Evolutionary conservation across 1,140 invertebrate genomes (phyloP).

Genomic region (Drosophila ananassae): DNA sequence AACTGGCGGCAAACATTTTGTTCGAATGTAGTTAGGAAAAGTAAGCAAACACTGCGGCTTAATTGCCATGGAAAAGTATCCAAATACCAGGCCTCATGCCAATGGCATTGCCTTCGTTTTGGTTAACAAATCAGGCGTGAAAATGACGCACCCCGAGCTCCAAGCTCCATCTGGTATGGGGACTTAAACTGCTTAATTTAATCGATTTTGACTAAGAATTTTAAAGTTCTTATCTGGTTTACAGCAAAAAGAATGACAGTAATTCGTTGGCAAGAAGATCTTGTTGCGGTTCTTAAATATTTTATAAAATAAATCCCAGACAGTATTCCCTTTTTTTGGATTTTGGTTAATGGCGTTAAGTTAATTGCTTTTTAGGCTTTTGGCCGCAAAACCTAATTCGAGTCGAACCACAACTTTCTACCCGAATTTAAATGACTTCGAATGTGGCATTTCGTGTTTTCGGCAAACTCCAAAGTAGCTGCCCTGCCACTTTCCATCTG

Average conservation of each 20-base stretch:
- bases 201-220: conserved; percentile 48
- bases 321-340: conserved; percentile 9
- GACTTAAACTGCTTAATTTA: conserved; percentile 51
- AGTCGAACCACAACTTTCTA: conserved; percentile 34
- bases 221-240: conserved; percentile 59
- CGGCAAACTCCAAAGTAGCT: conserved; percentile 15
- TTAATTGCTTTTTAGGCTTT: conserved; percentile 45
- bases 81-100: conserved; percentile 39
- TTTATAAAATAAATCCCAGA: background rate
- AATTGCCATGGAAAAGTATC: conserved; percentile 51
- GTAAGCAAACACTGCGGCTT: conserved; percentile 37
- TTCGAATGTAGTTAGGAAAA: conserved; percentile 18
- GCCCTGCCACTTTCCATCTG: conserved; percentile 6
- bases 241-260: conserved; percentile 5
- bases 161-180: background rate
- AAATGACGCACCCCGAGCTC: conserved; percentile 40
- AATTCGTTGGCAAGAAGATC: conserved; percentile 20
- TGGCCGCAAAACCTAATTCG: conserved; percentile 34
- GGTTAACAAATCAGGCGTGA: conserved; percentile 58
- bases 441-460: conserved; percentile 37
- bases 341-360: conserved; percentile 35
- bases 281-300: background rate
- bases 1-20: conserved; percentile 1
- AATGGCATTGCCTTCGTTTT: conserved; percentile 34
- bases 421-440: conserved; percentile 43